phyloP scores from a whole-genome alignment of 2,113 vertebrate genomes.

The Oenanthe melanoleuca region DNA sequence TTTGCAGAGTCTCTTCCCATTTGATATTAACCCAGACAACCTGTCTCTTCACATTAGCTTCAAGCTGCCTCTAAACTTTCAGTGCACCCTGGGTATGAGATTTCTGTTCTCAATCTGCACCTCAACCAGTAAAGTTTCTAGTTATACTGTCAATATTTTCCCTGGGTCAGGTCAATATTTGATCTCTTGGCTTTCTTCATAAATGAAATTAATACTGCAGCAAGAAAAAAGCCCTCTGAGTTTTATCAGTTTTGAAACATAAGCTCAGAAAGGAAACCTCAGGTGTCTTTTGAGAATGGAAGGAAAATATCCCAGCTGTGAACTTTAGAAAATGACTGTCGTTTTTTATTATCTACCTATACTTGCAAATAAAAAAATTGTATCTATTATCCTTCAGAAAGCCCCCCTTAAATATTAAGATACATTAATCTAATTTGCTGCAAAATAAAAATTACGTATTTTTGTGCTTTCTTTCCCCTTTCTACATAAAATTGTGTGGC shows the following conservation, averaged over 20 bases:
- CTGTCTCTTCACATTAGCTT: background rate
- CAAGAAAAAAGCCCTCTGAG: background rate
- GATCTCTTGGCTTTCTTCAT: background rate
- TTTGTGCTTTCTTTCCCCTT: background rate
- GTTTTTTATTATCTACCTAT: background rate
- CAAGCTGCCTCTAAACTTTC: background rate
- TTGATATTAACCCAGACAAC: slow-evolving; percentile 10
- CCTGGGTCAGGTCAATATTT: slow-evolving; percentile 40
- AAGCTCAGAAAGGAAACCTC: background rate
- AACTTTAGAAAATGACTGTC: background rate
- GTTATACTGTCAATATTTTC: slow-evolving; percentile 36
- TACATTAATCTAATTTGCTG: background rate
- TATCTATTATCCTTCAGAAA: background rate
- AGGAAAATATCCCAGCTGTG: background rate
- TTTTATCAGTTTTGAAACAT: background rate
- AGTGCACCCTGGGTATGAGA: background rate
- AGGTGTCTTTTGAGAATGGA: background rate
- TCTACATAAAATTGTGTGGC: background rate
- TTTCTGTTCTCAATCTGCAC: background rate
- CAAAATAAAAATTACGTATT: rapidly evolving
- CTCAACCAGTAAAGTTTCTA: background rate
- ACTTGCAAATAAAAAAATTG: background rate
- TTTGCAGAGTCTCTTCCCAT: background rate
- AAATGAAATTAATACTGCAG: slow-evolving; percentile 4
- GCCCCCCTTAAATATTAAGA: background rate